phyloP scores from a whole-genome alignment of 2,888 invertebrate genomes.

The Koerneria pararmatus region DNA sequence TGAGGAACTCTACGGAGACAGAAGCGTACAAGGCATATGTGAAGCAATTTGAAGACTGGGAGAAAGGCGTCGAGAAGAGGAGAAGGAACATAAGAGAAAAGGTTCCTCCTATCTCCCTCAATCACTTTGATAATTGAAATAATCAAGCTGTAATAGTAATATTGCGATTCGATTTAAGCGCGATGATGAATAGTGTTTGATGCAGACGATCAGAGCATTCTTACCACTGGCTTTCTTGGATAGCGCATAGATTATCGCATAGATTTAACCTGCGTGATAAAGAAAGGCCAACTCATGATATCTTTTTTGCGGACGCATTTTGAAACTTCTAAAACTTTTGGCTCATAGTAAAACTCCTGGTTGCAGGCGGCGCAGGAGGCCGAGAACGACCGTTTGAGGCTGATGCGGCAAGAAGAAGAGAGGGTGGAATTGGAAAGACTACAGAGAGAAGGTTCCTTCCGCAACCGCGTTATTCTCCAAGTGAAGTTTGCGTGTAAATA shows the following conservation, averaged over 20 bases:
- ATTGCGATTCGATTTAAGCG: neutral
- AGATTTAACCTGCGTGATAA: too few relatives aligned
- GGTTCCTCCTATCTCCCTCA: constrained; percentile 17
- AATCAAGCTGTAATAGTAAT: neutral
- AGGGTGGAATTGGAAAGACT: constrained; percentile 21
- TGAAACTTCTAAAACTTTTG: too few relatives aligned
- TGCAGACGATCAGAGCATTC: too few relatives aligned
- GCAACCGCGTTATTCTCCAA: too few relatives aligned
- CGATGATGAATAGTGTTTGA: neutral
- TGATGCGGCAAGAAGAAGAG: constrained; percentile 12
- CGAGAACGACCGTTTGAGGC: constrained; percentile 13
- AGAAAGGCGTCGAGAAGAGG: constrained; percentile 52
- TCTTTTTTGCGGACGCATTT: too few relatives aligned
- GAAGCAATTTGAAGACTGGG: constrained; percentile 55
- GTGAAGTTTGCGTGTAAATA: too few relatives aligned
- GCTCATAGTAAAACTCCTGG: too few relatives aligned
- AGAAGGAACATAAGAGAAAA: constrained; percentile 40
- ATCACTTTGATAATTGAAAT: neutral
- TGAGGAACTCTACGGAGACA: constrained; percentile 48
- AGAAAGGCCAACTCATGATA: too few relatives aligned
- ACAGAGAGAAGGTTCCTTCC: constrained; percentile 17
- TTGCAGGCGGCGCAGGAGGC: constrained; percentile 17
- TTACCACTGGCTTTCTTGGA: too few relatives aligned
- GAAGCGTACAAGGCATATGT: constrained; percentile 56
- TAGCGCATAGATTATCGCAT: too few relatives aligned